Evolutionary conservation across 1,140 invertebrate species (phyloP).

Genomic region (Drosophila albomicans): DNA sequence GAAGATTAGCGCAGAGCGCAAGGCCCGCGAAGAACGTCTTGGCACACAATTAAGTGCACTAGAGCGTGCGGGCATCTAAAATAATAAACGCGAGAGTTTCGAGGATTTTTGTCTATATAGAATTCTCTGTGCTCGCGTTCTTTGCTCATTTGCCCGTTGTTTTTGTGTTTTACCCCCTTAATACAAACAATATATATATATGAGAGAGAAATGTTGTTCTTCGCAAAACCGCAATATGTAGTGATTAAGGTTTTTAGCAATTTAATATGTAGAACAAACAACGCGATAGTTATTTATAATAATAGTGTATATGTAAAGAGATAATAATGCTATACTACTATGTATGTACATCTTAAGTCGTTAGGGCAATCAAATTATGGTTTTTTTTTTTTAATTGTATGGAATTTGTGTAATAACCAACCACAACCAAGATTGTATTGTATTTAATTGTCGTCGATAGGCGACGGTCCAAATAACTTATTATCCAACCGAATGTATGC

Average conservation of each 20-base stretch:
- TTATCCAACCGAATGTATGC: constrained; percentile 34
- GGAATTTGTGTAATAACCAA: constrained; percentile 37
- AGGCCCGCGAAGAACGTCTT: constrained; percentile 91
- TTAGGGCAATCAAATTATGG: constrained; percentile 46
- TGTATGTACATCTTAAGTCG: constrained; percentile 28
- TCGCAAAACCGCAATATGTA: constrained; percentile 40
- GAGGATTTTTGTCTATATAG: background rate
- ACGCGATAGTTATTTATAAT: constrained; percentile 36
- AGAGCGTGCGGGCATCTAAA: constrained; percentile 87
- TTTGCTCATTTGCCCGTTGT: constrained; percentile 19
- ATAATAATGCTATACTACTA: constrained; percentile 9
- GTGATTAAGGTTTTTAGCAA: constrained; percentile 24
- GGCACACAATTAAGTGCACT: constrained; percentile 90
- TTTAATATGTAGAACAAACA: constrained; percentile 21
- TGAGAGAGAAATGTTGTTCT: constrained; percentile 7
- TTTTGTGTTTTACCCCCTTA: constrained; percentile 25
- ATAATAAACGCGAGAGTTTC: too few species aligned
- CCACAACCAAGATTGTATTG: constrained; percentile 22
- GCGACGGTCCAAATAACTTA: constrained; percentile 40
- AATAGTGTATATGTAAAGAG: constrained; percentile 3
- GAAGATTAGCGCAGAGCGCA: constrained; percentile 89
- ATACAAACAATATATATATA: background rate
- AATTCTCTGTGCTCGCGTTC: background rate
- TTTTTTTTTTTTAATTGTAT: constrained; percentile 26
- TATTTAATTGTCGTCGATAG: constrained; percentile 26